Conservation (phyloP, 2,888 invertebrate genomes). For the Agapostemon virescens region DNA sequence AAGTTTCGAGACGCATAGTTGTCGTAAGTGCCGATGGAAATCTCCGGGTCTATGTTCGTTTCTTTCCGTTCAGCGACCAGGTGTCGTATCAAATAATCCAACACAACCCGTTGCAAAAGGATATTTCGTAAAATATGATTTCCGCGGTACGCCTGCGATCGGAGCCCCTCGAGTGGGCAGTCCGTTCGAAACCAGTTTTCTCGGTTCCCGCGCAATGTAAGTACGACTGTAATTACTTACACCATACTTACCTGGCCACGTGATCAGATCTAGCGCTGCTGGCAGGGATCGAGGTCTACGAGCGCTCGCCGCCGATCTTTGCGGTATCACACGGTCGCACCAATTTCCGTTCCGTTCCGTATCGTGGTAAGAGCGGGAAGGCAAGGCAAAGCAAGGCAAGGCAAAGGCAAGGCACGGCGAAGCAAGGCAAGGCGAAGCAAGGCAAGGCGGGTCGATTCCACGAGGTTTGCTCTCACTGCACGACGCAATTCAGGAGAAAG, state of each 20-base stretch:
- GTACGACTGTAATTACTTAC: slow-evolving; percentile 66
- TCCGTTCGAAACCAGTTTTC: slow-evolving; percentile 61
- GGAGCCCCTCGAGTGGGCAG: slow-evolving; percentile 39
- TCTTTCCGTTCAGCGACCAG: neutral
- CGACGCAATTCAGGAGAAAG: slow-evolving; percentile 54
- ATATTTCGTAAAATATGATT: slow-evolving; percentile 57
- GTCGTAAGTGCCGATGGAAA: slow-evolving; percentile 47
- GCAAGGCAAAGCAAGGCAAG: neutral
- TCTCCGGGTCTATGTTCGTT: slow-evolving; percentile 26
- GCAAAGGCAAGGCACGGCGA: neutral
- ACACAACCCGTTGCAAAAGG: slow-evolving; percentile 7
- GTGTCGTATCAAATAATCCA: slow-evolving; percentile 20
- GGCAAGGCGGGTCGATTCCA: slow-evolving; percentile 50
- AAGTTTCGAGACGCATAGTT: slow-evolving; percentile 48
- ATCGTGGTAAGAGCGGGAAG: slow-evolving; percentile 35
- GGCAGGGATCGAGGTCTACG: slow-evolving; percentile 31
- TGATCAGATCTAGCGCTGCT: slow-evolving; percentile 59
- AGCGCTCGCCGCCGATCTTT: slow-evolving; percentile 35
- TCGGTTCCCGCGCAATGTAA: slow-evolving; percentile 64
- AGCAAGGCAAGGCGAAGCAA: slow-evolving; percentile 46
- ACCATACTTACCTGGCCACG: slow-evolving; percentile 56
- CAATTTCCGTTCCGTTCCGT: slow-evolving; percentile 52
- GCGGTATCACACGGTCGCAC: slow-evolving; percentile 52
- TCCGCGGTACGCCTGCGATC: slow-evolving; percentile 43
- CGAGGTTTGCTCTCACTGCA: slow-evolving; percentile 35